A percentile compares a stretch with the other conserved stretches of the same genome.
Evolutionary conservation across 2,888 invertebrate genomes (phyloP).

Genomic region (Synergus itoensis): DNA sequence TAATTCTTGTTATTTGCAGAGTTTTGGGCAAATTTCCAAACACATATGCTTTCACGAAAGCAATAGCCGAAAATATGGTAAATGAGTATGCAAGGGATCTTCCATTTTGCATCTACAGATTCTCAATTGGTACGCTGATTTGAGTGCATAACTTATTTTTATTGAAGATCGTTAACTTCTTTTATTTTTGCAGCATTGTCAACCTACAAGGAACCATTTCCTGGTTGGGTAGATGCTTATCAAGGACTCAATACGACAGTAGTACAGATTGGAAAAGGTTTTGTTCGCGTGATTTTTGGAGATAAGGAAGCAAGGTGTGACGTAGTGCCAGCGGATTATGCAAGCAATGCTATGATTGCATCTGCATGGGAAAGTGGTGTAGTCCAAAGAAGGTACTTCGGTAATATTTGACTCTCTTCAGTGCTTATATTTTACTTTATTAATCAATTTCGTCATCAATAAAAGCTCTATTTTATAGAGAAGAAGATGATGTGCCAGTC

Average conservation of each 20-base stretch:
- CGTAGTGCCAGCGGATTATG: slow-evolving; percentile 86
- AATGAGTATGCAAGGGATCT: slow-evolving; percentile 81
- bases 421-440: neutral
- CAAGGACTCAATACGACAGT: slow-evolving; percentile 85
- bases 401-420: neutral
- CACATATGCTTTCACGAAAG: slow-evolving; percentile 93
- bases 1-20: slow-evolving; percentile 40
- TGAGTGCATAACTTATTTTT: slow-evolving; percentile 3
- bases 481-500: slow-evolving; percentile 15
- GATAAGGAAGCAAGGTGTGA: slow-evolving; percentile 82
- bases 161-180: neutral
- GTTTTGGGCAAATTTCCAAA: slow-evolving; percentile 85
- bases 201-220: slow-evolving; percentile 81
- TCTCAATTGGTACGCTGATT: slow-evolving; percentile 84
- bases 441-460: neutral
- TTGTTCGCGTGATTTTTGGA: slow-evolving; percentile 83
- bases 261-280: slow-evolving; percentile 83
- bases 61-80: slow-evolving; percentile 87
- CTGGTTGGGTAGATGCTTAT: slow-evolving; percentile 88
- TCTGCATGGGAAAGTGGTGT: slow-evolving; percentile 80
- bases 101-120: slow-evolving; percentile 88
- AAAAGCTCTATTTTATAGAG: neutral
- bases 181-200: slow-evolving; percentile 79
- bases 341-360: slow-evolving; percentile 84
- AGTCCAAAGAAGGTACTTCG: slow-evolving; percentile 57